Base-by-base conservation (phyloP, 2,113 vertebrate species). In the Rallus limicola region DNA sequence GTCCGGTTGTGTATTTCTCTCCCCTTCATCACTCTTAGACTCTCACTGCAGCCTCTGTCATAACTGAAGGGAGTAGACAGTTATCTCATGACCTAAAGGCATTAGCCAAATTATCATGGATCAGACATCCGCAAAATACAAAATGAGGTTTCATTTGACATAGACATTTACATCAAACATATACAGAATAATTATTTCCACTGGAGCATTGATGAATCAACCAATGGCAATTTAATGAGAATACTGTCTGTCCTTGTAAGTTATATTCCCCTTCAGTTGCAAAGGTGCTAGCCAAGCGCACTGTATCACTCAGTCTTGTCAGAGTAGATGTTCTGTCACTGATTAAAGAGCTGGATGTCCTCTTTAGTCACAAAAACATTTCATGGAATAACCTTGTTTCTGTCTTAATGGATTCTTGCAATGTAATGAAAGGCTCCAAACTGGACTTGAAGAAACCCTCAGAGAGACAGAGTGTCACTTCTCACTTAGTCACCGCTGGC, bases 401-500 rank as follows among this genome's bases (percentile, higher is more conserved):
- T 97, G 86, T 96, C 97, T 97, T 98, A 98, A 98, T 98, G 96
- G 97, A 98, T 98, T 97, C 96, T 79, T 94, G 93, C 95, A 97
- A 93, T 92, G 93, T 97, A 98, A 97, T 97, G 96, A 98, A 97
- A 98, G 94, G 92, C 93, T 97, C 97, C 92, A 95, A 97, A 96
- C 95, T 95, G 97, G 97, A 97, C 96, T 95, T 42, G 83, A 97
- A 98, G 97, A 97, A 98, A 97, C 87, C 95, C 89, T 97, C 93
- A 87, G 97, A 98, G 97, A 98, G 95, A 95, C 67, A 94, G 94
- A 80, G 91, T 93, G 96, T 97, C 97, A 97, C 97, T 98, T 98
- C 94, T 97, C 96, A 98, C 97, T 98, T 97, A 97, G 85, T 97
- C 94, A 97, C 82, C 26, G 82, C 96, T 97, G 96, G 92, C 97